Evolutionary conservation across 2,797 vertebrate species (phyloP), one percentile per base, ranked within the genome.

Genomic region (Pseudochromis fuscus): DNA sequence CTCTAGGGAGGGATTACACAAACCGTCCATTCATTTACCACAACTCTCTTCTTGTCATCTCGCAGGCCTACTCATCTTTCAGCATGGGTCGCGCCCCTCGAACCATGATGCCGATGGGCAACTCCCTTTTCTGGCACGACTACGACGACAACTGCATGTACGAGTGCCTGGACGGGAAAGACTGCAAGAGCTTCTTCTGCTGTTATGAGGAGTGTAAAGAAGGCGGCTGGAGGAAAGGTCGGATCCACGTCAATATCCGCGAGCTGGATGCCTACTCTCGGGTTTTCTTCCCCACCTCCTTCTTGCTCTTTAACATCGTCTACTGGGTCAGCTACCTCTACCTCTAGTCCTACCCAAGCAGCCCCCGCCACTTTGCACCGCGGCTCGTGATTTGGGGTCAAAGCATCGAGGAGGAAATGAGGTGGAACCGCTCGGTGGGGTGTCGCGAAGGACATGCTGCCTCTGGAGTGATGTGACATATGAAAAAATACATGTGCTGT

Each of bases 241-340:
- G 96, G 4, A 90, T 98, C 82, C 97, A 97, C 89, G 95, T 99
- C 93, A 96, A 98, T 91, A 96, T 99, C 72, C 81, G 92, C 48
- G 96, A 99, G 90, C 88, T 99, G 82, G 97, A 99, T 91, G 94
- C 97, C 13, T 99, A 99, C 84, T 97, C 97, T 4, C 94, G 97
- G 48, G 96, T 99, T 74, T 98, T 99, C 86, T 99, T 99, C 79
- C 97, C 97, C 70, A 99, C 97, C 2, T 97, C 97, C 1, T 99
- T 99, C 86, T 82, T 98, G 89, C 94, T 98, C 75, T 99, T 99
- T 90, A 98, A 99, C 90, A 94, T 98, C 48, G 97, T 99, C 85
- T 99, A 98, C 93, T 99, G 97, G 97, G 96, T 98, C 84, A 96
- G 96, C 91, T 99, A 98, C 93, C 95, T 99, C 87, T 99, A 98